These are phyloP conservation scores for Brachionus calyciflorus DNA, from an alignment of 1,140 invertebrate genomes.

Conservation along the genomic window DNA sequence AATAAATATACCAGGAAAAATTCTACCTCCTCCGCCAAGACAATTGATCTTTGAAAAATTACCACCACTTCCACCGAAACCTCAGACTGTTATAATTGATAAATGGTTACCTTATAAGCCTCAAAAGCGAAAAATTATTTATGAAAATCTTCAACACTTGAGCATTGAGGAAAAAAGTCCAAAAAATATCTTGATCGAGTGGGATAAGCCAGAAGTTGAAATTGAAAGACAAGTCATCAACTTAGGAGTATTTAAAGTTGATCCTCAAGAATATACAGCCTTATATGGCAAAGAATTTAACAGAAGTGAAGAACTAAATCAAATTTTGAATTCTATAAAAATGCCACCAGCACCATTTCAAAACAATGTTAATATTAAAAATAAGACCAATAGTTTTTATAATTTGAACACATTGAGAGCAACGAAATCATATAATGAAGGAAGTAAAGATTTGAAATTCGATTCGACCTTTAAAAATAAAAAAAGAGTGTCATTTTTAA, in stretches of 20 bases:
- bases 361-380: no score
- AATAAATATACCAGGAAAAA: not conserved
- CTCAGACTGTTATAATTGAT: slow-evolving; percentile 35
- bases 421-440: no score
- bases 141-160: not conserved
- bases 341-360: not conserved
- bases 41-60: slow-evolving; percentile 39
- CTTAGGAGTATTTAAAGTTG: not conserved
- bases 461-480: no score
- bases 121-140: slow-evolving; percentile 6
- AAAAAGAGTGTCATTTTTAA: no score
- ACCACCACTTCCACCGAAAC: slow-evolving; percentile 11
- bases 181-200: slow-evolving; percentile 30
- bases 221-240: not conserved
- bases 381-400: no score
- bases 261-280: slow-evolving; percentile 5
- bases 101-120: slow-evolving; percentile 47
- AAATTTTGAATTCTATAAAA: not conserved
- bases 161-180: not conserved
- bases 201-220: not conserved
- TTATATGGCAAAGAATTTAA: not conserved
- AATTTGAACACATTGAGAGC: no score
- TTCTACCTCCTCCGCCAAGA: slow-evolving; percentile 23
- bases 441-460: no score
- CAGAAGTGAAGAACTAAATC: not conserved